These are phyloP conservation scores for Paedocypris micromegethes DNA, from an alignment of 2,797 vertebrate species.

Conservation along the genomic window DNA sequence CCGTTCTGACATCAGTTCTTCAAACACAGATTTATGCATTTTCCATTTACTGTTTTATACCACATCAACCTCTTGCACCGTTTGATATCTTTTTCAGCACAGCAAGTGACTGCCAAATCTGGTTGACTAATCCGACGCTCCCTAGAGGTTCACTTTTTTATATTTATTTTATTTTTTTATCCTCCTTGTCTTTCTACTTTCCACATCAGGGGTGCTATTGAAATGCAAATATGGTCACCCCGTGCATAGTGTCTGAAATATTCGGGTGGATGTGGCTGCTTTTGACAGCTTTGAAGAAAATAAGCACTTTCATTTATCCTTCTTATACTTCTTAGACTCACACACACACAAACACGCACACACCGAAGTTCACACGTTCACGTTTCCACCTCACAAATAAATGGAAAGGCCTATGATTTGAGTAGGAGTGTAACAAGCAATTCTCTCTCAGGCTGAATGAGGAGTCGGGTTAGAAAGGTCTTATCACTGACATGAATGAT, in stretches of 20 bases:
- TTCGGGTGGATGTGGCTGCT: constrained; percentile 36
- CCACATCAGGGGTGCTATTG: constrained; percentile 45
- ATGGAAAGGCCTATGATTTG: constrained; percentile 46
- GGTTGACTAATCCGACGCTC: constrained; percentile 30
- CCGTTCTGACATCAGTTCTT: neutral
- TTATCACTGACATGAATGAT: constrained; percentile 43
- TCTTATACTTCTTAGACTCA: constrained; percentile 24
- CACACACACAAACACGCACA: constrained; percentile 28
- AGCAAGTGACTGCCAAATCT: constrained; percentile 30
- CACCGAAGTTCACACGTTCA: constrained; percentile 21
- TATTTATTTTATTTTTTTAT: constrained; percentile 34
- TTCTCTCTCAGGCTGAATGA: constrained; percentile 28
- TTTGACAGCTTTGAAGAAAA: constrained; percentile 50
- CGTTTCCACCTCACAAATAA: constrained; percentile 47
- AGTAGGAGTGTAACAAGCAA: constrained; percentile 41
- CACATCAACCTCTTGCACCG: constrained; percentile 13
- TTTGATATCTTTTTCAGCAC: constrained; percentile 27
- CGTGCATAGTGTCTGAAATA: constrained; percentile 38
- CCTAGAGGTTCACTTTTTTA: constrained; percentile 23
- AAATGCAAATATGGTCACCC: constrained; percentile 52
- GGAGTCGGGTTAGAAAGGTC: constrained; percentile 47
- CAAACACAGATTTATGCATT: constrained; percentile 11
- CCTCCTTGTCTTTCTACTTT: constrained; percentile 38
- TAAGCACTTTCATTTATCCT: constrained; percentile 35
- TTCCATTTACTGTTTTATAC: constrained; percentile 3